These are phyloP conservation scores for Edolisoma coerulescens DNA, from an alignment of 2,113 vertebrate genomes.

Conservation along the genomic window DNA sequence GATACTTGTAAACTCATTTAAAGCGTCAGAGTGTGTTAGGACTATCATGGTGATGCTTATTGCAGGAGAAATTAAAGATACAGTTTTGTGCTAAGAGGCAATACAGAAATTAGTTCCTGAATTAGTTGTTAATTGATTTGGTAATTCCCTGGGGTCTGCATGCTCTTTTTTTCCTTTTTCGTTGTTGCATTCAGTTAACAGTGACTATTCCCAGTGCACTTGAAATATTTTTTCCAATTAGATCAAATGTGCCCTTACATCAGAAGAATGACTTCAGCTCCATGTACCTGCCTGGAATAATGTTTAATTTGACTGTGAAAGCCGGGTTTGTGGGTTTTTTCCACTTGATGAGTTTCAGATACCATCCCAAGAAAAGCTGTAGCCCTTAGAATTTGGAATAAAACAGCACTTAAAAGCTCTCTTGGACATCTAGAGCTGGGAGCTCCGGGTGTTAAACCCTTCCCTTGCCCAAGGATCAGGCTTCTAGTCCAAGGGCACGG, in stretches of 20 bases:
- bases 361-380: background rate
- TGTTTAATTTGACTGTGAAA: background rate
- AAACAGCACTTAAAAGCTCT: background rate
- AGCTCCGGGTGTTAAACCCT: background rate
- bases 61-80: constrained; percentile 84
- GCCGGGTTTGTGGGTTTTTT: background rate
- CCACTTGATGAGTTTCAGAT: background rate
- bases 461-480: background rate
- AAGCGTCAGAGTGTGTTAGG: constrained; percentile 75
- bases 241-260: constrained; percentile 63
- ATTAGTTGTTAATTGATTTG: constrained; percentile 95
- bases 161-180: constrained; percentile 72
- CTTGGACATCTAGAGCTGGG: too few relatives aligned
- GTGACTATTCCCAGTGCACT: constrained; percentile 78
- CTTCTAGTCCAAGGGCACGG: background rate
- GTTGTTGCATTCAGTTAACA: constrained; percentile 80
- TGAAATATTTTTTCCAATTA: constrained; percentile 84
- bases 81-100: constrained; percentile 87
- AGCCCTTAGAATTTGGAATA: background rate
- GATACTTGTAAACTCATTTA: constrained; percentile 84
- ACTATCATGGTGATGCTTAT: constrained; percentile 77
- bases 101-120: constrained; percentile 87
- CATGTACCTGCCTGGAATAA: constrained; percentile 10
- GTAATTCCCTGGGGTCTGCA: constrained; percentile 82
- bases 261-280: background rate